A percentile compares a stretch with the other conserved stretches of the same genome.
Evolutionary conservation across 2,888 invertebrate species (phyloP).

Genomic region (Dione juno): DNA sequence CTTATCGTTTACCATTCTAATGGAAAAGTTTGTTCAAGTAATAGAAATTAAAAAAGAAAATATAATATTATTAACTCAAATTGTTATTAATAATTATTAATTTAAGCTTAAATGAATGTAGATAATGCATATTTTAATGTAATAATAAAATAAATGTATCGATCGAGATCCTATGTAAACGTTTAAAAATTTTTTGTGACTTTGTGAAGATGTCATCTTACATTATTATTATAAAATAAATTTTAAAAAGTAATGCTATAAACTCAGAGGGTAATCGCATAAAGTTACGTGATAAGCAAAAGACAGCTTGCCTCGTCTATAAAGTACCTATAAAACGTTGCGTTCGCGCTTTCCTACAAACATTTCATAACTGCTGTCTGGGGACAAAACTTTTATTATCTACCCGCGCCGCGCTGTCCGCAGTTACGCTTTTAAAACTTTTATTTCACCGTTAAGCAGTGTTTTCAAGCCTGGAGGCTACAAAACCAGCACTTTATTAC

Average conservation of each 20-base stretch:
- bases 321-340: slow-evolving; percentile 42
- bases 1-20: neutral
- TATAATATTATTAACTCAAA: no score
- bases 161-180: neutral
- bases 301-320: slow-evolving; percentile 27
- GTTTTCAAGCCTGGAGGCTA: slow-evolving; percentile 45
- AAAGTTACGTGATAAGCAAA: slow-evolving; percentile 27
- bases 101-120: no score
- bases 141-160: neutral
- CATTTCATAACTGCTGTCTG: slow-evolving; percentile 46
- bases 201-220: neutral
- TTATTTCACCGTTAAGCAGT: slow-evolving; percentile 59
- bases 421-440: slow-evolving; percentile 58
- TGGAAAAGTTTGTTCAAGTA: no score
- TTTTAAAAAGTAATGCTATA: slow-evolving; percentile 6
- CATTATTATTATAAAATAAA: slow-evolving; percentile 18
- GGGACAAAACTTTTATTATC: slow-evolving; percentile 64
- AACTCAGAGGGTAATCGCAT: slow-evolving; percentile 17
- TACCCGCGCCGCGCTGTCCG: slow-evolving; percentile 52
- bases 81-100: no score
- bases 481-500: slow-evolving; percentile 35
- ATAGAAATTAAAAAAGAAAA: no score
- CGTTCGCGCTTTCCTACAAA: slow-evolving; percentile 41
- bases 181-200: neutral
- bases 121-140: neutral